A percentile compares a stretch with the other conserved stretches of the same genome.
Conservation (phyloP, 1,140 invertebrate species). For the Pseudomyrmex flavicornis region DNA sequence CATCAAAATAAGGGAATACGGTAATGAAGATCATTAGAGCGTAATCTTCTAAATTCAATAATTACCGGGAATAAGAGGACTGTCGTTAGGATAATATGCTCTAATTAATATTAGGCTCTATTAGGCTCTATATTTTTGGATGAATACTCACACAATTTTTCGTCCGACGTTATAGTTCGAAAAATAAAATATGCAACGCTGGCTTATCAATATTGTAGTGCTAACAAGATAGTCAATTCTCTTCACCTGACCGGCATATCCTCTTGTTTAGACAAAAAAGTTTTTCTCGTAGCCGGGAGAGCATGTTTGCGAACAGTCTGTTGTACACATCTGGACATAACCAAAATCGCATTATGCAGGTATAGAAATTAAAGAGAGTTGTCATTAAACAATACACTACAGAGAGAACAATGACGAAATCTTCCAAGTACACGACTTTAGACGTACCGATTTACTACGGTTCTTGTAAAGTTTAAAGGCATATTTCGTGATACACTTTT, state of each 20-base stretch:
- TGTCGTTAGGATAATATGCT: conserved; percentile 17
- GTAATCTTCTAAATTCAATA: too few relatives aligned
- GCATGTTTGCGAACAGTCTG: background rate
- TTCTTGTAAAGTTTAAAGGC: too few relatives aligned
- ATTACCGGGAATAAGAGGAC: background rate
- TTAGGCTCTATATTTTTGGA: conserved; percentile 10
- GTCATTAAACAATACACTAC: background rate
- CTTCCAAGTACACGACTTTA: too few relatives aligned
- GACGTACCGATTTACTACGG: too few relatives aligned
- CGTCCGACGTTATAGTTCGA: background rate
- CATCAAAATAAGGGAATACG: background rate
- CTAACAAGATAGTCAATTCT: conserved; percentile 7
- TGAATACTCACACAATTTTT: background rate
- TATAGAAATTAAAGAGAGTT: background rate
- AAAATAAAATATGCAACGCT: background rate
- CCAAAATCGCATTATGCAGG: conserved; percentile 17
- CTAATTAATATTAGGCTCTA: background rate
- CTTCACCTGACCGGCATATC: background rate
- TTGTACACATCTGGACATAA: background rate
- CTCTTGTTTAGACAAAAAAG: background rate
- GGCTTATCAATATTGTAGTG: conserved; percentile 25
- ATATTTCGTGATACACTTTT: too few relatives aligned
- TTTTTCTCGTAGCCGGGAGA: conserved; percentile 11
- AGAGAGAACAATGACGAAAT: too few relatives aligned
- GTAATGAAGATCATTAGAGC: background rate